Evolutionary conservation across 2,888 invertebrate genomes (phyloP).

Genomic region (Philereme vetulata): DNA sequence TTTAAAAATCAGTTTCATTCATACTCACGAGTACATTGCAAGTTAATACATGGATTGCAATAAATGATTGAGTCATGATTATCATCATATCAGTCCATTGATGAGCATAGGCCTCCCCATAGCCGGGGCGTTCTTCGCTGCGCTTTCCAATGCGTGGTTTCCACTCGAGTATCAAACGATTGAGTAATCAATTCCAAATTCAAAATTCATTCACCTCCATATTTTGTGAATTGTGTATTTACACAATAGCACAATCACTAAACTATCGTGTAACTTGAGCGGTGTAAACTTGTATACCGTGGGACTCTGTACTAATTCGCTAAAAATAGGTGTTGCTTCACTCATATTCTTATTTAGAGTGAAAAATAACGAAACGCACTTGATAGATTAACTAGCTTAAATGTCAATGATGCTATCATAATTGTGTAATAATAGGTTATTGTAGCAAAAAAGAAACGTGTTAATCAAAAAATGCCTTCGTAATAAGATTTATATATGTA

Average conservation of each 20-base stretch:
- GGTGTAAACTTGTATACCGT: conserved; percentile 36
- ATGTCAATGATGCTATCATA: conserved; percentile 29
- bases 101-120: no score
- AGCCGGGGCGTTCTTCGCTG: no score
- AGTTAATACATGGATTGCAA: no score
- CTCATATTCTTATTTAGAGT: conserved; percentile 41
- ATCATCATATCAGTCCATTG: no score
- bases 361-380: conserved; percentile 38
- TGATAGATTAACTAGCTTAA: conserved; percentile 22
- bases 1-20: no score
- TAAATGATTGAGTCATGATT: no score
- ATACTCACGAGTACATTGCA: no score
- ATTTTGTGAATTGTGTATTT: conserved; percentile 7
- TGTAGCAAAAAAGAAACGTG: conserved; percentile 6
- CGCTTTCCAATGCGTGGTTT: no score
- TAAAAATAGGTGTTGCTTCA: conserved; percentile 48
- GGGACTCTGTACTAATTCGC: conserved; percentile 45
- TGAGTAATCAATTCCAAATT: background rate
- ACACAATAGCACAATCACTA: conserved; percentile 27
- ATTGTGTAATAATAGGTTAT: conserved; percentile 16
- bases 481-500: conserved; percentile 13
- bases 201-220: background rate
- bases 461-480: background rate
- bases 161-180: background rate
- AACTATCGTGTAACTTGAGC: conserved; percentile 33